Evolutionary conservation across 2,888 invertebrate genomes (phyloP).

Genomic region (Cephus sareptanus): DNA sequence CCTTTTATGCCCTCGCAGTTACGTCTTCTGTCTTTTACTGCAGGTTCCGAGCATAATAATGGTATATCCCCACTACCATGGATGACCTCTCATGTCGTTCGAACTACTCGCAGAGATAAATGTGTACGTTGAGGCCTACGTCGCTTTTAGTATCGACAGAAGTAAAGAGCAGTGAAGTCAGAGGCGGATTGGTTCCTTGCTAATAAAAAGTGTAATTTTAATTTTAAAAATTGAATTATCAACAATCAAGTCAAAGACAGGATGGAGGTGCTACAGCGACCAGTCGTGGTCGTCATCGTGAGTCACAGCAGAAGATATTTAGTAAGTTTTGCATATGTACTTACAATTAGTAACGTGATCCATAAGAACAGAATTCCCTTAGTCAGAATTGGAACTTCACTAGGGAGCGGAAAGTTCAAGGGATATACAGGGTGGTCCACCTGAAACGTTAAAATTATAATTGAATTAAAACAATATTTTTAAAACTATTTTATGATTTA

Average conservation of each 20-base stretch:
- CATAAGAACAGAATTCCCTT: neutral
- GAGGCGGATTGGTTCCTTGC: neutral
- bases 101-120: conserved; percentile 62
- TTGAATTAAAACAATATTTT: neutral
- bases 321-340: conserved; percentile 44
- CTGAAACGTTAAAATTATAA: neutral
- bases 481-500: neutral
- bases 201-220: neutral
- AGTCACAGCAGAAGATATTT: conserved; percentile 35
- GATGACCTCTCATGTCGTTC: conserved; percentile 64
- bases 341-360: neutral
- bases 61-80: conserved; percentile 50
- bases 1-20: conserved; percentile 14
- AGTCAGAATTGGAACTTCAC: neutral
- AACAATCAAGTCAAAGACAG: neutral
- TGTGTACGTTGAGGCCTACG: conserved; percentile 58
- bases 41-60: neutral
- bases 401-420: neutral
- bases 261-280: conserved; percentile 52
- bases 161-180: conserved; percentile 34
- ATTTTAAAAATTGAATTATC: neutral
- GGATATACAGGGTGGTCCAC: neutral
- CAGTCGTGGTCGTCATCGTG: conserved; percentile 39
- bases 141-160: conserved; percentile 56
- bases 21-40: conserved; percentile 4